A percentile compares a stretch with the other conserved stretches of the same genome.
phyloP scores from a whole-genome alignment of 2,113 vertebrate genomes.

The Poeciliopsis retropinna region DNA sequence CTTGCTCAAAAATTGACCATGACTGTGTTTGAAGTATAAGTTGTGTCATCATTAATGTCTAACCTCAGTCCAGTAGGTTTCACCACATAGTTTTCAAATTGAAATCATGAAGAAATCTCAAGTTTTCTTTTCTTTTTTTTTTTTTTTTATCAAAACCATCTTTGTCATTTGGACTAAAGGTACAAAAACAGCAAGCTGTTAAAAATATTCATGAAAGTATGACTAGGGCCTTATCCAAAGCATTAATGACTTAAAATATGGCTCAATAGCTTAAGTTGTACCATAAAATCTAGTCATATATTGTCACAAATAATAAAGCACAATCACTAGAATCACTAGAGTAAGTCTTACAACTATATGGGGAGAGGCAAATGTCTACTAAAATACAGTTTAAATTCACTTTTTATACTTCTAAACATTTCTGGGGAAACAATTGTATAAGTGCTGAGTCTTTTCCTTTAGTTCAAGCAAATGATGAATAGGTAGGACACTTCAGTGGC shows the following conservation, averaged over 20 bases:
- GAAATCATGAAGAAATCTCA: background rate
- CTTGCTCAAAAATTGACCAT: background rate
- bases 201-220: too few relatives aligned
- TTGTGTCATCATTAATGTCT: background rate
- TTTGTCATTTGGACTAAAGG: background rate
- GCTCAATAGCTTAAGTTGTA: too few relatives aligned
- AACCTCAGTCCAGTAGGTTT: background rate
- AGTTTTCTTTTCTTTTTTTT: too few relatives aligned
- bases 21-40: background rate
- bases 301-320: background rate
- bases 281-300: background rate
- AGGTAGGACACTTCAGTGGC: constrained; percentile 31
- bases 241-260: background rate
- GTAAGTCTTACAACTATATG: constrained; percentile 25
- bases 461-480: constrained; percentile 47
- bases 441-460: constrained; percentile 18
- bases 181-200: background rate
- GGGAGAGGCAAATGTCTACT: constrained; percentile 13
- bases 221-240: too few relatives aligned
- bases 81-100: background rate
- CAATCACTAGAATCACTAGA: constrained; percentile 24
- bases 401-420: constrained; percentile 1
- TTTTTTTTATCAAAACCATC: background rate
- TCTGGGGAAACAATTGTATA: constrained; percentile 9
- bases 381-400: constrained; percentile 7